Evolutionary conservation across 2,888 invertebrate genomes (phyloP).

Genomic region (Scaptodrosophila latifasciaeformis): DNA sequence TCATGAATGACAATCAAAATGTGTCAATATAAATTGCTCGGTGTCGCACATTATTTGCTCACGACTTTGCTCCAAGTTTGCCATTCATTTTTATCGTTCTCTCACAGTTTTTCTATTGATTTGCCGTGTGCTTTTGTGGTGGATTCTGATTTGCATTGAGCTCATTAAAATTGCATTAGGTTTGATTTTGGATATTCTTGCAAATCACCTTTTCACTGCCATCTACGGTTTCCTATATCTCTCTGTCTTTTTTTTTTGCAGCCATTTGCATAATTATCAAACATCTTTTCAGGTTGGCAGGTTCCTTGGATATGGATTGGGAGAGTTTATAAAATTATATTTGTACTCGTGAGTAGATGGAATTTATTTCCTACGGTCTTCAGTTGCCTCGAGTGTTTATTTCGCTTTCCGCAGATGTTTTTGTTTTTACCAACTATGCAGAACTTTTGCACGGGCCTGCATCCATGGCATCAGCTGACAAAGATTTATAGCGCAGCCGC

Average conservation of each 20-base stretch:
- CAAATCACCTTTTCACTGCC: no score
- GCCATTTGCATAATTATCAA: no score
- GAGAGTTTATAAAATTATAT: no score
- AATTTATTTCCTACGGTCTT: no score
- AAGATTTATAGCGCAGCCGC: neutral
- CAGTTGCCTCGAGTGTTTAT: no score
- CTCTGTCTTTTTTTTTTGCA: no score
- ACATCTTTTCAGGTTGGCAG: no score
- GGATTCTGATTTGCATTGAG: conserved; percentile 1
- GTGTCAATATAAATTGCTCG: conserved; percentile 21
- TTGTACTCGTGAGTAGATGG: no score
- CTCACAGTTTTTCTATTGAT: conserved; percentile 7
- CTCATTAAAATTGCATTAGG: conserved; percentile 15
- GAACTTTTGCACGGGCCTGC: neutral
- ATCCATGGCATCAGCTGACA: neutral
- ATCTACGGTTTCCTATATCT: no score
- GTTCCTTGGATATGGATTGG: no score
- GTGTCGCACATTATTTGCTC: conserved; percentile 13
- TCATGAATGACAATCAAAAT: conserved; percentile 5
- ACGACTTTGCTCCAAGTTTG: conserved; percentile 3
- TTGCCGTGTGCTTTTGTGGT: neutral
- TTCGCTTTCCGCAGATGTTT: no score
- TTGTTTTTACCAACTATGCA: neutral
- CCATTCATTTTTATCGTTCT: neutral
- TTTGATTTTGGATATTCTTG: neutral